A percentile compares a stretch with the other conserved stretches of the same genome.
Evolutionary conservation across 2,888 invertebrate genomes (phyloP).

Genomic region (Alloscopus bannaensis): DNA sequence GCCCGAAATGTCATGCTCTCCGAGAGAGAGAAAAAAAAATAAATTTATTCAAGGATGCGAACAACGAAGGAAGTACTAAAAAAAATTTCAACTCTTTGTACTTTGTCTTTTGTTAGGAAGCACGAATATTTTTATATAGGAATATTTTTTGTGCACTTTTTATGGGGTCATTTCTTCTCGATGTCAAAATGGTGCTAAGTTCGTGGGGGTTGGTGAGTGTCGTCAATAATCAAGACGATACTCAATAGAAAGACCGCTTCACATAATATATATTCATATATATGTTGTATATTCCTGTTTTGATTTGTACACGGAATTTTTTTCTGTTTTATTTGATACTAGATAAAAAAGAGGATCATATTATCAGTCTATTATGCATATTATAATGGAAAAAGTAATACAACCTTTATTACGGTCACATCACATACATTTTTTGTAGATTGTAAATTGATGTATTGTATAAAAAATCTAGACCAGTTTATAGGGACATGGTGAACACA

Average conservation of each 20-base stretch:
- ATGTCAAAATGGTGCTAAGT: conserved; percentile 1
- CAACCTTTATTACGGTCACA: too few species aligned
- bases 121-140: conserved; percentile 17
- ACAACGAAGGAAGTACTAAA: conserved; percentile 22
- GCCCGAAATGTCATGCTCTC: conserved; percentile 24
- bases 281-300: not conserved
- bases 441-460: too few species aligned
- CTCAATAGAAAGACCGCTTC: conserved; percentile 21
- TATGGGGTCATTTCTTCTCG: conserved; percentile 22
- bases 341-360: not conserved
- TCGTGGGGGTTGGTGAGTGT: conserved; percentile 8
- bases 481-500: not conserved
- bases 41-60: conserved; percentile 6
- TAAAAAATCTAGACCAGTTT: not conserved
- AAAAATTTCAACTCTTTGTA: not conserved
- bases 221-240: not conserved
- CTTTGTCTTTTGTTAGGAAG: conserved; percentile 1
- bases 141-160: conserved; percentile 18
- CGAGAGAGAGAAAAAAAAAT: not conserved
- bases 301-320: not conserved
- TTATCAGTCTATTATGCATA: not conserved
- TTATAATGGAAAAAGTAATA: not conserved
- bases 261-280: not conserved
- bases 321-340: not conserved
- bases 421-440: too few species aligned